Percentiles rank a stretch among this genome's conserved stretches.
phyloP scores from a whole-genome alignment of 2,113 vertebrate species.

The Pollachius pollachius region DNA sequence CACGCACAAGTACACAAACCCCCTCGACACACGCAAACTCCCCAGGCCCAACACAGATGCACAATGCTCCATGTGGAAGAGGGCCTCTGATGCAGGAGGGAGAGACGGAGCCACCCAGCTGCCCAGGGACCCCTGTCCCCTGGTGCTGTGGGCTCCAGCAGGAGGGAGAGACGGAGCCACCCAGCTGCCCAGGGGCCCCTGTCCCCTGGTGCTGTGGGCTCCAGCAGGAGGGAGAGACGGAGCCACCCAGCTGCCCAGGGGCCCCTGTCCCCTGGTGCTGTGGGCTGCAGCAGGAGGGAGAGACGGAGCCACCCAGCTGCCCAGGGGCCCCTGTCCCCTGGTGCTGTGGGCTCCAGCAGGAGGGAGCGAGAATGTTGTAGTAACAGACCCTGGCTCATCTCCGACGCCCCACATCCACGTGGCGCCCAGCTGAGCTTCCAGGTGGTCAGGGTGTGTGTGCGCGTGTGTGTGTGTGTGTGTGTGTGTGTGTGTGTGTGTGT shows the following conservation, averaged over 20 bases:
- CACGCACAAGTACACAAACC: neutral
- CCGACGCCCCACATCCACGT: constrained; percentile 19
- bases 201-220: neutral
- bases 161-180: constrained; percentile 14
- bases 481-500: too few species aligned
- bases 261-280: neutral
- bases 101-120: too few species aligned
- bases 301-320: neutral
- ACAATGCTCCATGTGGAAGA: too few species aligned
- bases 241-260: too few species aligned
- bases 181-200: too few species aligned
- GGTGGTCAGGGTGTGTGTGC: constrained; percentile 11
- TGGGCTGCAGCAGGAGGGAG: constrained; percentile 11
- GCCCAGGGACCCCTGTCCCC: too few species aligned
- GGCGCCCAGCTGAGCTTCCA: constrained; percentile 39
- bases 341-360: neutral
- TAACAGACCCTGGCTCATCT: constrained; percentile 29
- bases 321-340: too few species aligned
- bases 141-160: neutral
- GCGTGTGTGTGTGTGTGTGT: neutral
- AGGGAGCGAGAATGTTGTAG: constrained; percentile 25
- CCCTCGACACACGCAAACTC: too few species aligned
- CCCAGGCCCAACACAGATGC: too few species aligned
- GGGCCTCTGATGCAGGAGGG: neutral
- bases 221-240: constrained; percentile 18